Evolutionary conservation across 2,113 vertebrate species (phyloP).

Genomic region (Nycticryphes semicollaris): DNA sequence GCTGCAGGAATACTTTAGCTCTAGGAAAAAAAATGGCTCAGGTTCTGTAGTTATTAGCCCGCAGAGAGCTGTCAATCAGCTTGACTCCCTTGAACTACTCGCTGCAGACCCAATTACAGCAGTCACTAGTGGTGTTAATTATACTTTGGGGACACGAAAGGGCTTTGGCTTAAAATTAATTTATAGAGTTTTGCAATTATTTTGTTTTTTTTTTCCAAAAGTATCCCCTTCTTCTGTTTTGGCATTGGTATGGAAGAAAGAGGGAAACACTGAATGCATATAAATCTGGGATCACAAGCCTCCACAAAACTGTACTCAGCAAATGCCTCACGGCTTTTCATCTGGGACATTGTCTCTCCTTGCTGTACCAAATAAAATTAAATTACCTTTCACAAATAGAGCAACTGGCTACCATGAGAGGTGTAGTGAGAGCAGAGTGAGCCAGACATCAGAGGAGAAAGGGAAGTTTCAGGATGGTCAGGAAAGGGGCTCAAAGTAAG

Average conservation of each 20-base stretch:
- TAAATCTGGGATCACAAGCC: not conserved
- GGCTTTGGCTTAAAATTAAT: not conserved
- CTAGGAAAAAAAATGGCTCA: not conserved
- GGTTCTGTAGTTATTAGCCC: not conserved
- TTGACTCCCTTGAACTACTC: not conserved
- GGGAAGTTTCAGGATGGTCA: not conserved
- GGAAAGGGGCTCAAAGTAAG: not conserved
- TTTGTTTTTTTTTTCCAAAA: not conserved
- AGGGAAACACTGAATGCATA: not conserved
- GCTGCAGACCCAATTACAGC: not conserved
- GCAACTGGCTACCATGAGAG: not conserved
- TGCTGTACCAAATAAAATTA: not conserved
- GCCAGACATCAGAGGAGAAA: not conserved
- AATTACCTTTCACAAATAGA: not conserved
- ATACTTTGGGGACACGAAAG: not conserved
- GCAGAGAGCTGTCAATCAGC: not conserved
- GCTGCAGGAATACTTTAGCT: not conserved
- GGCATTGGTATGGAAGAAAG: not conserved
- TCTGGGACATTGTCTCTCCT: not conserved
- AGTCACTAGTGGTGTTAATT: not conserved
- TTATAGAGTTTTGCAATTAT: not conserved
- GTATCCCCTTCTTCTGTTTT: not conserved
- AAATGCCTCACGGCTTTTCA: not conserved
- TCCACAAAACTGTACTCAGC: rapidly evolving
- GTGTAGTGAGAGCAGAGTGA: not conserved